phyloP scores from a whole-genome alignment of 2,888 invertebrate genomes.

The Calameuta idolon region DNA sequence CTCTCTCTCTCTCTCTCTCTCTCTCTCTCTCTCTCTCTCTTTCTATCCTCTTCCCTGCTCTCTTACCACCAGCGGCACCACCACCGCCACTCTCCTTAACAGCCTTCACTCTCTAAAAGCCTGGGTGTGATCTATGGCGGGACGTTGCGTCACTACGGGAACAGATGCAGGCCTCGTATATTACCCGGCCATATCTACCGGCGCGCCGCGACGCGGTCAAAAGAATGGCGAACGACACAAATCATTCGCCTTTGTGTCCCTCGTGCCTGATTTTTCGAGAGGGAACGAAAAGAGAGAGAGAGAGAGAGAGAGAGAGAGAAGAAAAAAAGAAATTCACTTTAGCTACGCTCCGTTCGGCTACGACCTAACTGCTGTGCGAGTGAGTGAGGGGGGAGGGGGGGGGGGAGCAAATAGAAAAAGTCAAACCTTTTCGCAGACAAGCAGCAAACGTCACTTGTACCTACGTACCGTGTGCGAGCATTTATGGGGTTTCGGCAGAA shows the following conservation, averaged over 20 bases:
- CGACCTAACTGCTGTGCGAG: not conserved
- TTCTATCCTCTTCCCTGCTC: constrained; percentile 52
- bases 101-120: constrained; percentile 74
- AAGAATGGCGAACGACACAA: constrained; percentile 63
- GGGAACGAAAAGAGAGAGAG: not conserved
- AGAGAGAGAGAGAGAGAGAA: no score
- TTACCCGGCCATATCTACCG: constrained; percentile 63
- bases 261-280: constrained; percentile 9
- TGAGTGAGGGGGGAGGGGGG: not conserved
- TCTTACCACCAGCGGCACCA: not conserved
- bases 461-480: not conserved
- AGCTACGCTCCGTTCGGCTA: not conserved
- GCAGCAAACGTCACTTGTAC: not conserved
- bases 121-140: constrained; percentile 74
- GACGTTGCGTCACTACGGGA: constrained; percentile 74
- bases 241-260: constrained; percentile 61
- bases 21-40: constrained; percentile 47
- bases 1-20: constrained; percentile 26
- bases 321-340: constrained; percentile 1
- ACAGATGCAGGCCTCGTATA: constrained; percentile 67
- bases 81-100: constrained; percentile 64
- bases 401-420: not conserved
- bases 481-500: not conserved
- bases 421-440: not conserved
- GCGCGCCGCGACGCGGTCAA: constrained; percentile 42